These are phyloP conservation scores for Cotesia glomerata DNA, from an alignment of 1,140 invertebrate genomes.

Conservation along the genomic window DNA sequence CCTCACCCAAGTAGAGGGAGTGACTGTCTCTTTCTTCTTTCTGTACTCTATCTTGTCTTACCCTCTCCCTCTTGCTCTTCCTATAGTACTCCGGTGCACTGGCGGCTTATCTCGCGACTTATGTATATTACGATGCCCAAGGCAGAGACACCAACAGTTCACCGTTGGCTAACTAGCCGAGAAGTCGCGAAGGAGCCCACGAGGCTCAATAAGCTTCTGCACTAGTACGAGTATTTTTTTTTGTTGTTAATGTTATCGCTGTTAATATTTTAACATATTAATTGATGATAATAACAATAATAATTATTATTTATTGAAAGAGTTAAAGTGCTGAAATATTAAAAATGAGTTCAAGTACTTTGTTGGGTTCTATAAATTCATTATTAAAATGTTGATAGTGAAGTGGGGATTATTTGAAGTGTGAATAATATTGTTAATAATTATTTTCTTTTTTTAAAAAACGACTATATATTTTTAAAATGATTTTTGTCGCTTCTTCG, in stretches of 20 bases:
- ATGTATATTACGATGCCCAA: constrained; percentile 54
- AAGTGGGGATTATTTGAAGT: too few relatives aligned
- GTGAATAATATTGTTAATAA: too few relatives aligned
- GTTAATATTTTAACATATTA: too few relatives aligned
- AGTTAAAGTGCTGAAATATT: too few relatives aligned
- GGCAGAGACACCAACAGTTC: constrained; percentile 51
- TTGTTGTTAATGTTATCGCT: not conserved
- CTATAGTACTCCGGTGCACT: constrained; percentile 1
- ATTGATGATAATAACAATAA: too few relatives aligned
- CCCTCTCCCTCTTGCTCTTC: not conserved
- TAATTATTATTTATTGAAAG: too few relatives aligned
- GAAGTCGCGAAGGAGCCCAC: constrained; percentile 19
- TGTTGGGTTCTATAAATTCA: too few relatives aligned
- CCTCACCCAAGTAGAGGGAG: not conserved
- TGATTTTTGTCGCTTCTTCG: constrained; percentile 47
- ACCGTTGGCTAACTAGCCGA: constrained; percentile 50
- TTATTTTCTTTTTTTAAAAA: too few relatives aligned
- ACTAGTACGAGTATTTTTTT: not conserved
- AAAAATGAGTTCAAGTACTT: too few relatives aligned
- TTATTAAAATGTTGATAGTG: too few relatives aligned
- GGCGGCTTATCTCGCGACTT: constrained; percentile 53
- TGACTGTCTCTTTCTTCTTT: not conserved
- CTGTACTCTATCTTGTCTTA: not conserved
- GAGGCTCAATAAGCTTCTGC: not conserved
- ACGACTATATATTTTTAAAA: constrained; percentile 12